Base-by-base conservation (phyloP, 2,113 vertebrate species). In the Myxocyprinus asiaticus region DNA sequence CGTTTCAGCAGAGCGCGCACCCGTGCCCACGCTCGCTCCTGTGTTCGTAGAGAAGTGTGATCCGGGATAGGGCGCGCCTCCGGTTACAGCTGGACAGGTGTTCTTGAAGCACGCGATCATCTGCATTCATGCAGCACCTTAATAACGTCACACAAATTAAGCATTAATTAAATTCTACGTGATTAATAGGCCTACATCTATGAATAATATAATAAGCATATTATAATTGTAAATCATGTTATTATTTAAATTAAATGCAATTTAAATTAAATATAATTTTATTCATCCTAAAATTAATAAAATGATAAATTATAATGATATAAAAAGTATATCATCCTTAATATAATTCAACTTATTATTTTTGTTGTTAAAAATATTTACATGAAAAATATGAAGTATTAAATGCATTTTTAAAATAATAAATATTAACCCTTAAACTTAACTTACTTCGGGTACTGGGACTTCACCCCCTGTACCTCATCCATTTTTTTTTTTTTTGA, bases 51-150 rank as follows among this genome's bases (percentile, higher is more conserved):
- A n/a, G 12, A 15, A 65, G 70, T 64, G 56, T 50, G 64, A 4
- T 12, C 14, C 11, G 22, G 48, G 15, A 50, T 7, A 5, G 70
- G 22, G 69, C 78, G 81, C 76, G 75, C 74, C 59, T 61, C 48
- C 65, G 80, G 55, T 22, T 44, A 11, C 65, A 55, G 43, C 81
- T 80, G 78, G 83, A 75, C 81, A 82, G 82, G 81, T 86, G 80
- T 84, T 82, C 5, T 14, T 4, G 43, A 14, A 44, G 50, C 43
- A 33, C 33, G 15, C 68, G 9, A 61, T 73, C 43, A 22, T 72
- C 55, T 51, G 72, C 72, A 42, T n/a, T 75, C 11, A 47, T 42
- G 44, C 45, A 51, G 58, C 44, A 51, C 72, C 42, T 42, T 11
- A 50, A 33, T 5, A 17, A 59, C 51, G 53, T 71, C 14, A 56